These are phyloP conservation scores for Scolopax bukidnonensis DNA, from an alignment of 2,797 vertebrate species.

Conservation along the genomic window DNA sequence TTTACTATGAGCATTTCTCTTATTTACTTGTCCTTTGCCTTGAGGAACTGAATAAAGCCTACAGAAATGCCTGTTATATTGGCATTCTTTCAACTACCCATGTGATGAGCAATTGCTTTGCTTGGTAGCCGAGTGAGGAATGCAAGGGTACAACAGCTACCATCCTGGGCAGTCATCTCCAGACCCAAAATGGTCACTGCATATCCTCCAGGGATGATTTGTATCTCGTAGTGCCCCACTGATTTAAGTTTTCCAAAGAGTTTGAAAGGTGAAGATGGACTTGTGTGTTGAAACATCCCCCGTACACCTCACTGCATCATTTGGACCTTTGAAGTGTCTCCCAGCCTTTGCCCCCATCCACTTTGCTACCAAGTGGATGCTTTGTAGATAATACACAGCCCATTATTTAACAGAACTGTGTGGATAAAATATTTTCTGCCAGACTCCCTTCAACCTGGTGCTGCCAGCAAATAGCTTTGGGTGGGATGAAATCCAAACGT, in stretches of 20 bases:
- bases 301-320: background rate
- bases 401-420: background rate
- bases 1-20: background rate
- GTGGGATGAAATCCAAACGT: background rate
- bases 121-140: background rate
- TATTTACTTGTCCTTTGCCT: background rate
- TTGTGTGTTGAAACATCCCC: background rate
- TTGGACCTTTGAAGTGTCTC: background rate
- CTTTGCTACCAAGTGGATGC: background rate
- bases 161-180: background rate
- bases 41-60: background rate
- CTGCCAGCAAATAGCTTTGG: background rate
- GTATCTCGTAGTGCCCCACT: background rate
- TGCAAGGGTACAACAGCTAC: background rate
- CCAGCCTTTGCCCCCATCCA: background rate
- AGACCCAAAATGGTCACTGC: background rate
- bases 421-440: background rate
- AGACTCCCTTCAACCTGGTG: too few species aligned
- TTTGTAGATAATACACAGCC: background rate
- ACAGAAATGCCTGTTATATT: background rate
- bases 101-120: background rate
- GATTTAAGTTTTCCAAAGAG: background rate
- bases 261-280: background rate
- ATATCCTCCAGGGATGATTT: background rate
- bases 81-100: background rate